Evolutionary conservation across 2,888 invertebrate species (phyloP).

Genomic region (Agapetus fuscipes): DNA sequence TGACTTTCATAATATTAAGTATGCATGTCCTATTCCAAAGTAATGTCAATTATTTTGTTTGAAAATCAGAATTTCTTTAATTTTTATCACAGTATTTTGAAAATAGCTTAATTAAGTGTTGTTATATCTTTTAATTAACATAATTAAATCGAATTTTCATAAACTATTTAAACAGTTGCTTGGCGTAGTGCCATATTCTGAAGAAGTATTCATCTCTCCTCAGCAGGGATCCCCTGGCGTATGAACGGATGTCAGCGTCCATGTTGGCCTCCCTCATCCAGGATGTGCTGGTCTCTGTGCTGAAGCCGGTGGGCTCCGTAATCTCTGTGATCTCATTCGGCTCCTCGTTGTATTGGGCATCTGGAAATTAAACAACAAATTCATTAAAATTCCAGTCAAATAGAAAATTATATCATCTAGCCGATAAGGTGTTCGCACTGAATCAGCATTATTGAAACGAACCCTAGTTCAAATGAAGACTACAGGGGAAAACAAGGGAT

Average conservation of each 20-base stretch:
- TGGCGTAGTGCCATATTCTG: slow-evolving; percentile 83
- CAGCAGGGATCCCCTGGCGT: slow-evolving; percentile 76
- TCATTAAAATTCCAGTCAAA: neutral
- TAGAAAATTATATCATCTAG: neutral
- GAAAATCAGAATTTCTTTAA: neutral
- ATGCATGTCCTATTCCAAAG: too few relatives aligned
- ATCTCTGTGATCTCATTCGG: slow-evolving; percentile 50
- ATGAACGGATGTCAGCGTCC: slow-evolving; percentile 87
- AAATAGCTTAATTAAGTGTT: slow-evolving; percentile 5
- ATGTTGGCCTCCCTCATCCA: slow-evolving; percentile 91
- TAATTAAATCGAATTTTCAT: slow-evolving; percentile 1
- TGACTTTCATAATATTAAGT: too few relatives aligned
- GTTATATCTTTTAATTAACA: too few relatives aligned
- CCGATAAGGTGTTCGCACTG: neutral
- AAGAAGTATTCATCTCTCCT: slow-evolving; percentile 92
- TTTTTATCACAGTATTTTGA: slow-evolving; percentile 18
- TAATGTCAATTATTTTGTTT: neutral
- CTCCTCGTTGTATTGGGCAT: slow-evolving; percentile 37
- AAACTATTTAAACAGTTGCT: slow-evolving; percentile 68
- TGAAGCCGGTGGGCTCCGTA: slow-evolving; percentile 75
- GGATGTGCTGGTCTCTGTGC: slow-evolving; percentile 86
- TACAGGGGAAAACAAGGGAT: too few relatives aligned
- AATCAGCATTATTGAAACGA: too few relatives aligned
- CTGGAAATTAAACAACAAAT: slow-evolving; percentile 20
- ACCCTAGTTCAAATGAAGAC: too few relatives aligned